Evolutionary conservation across 2,888 invertebrate genomes (phyloP).

Genomic region (Lepidochrysops patricia): DNA sequence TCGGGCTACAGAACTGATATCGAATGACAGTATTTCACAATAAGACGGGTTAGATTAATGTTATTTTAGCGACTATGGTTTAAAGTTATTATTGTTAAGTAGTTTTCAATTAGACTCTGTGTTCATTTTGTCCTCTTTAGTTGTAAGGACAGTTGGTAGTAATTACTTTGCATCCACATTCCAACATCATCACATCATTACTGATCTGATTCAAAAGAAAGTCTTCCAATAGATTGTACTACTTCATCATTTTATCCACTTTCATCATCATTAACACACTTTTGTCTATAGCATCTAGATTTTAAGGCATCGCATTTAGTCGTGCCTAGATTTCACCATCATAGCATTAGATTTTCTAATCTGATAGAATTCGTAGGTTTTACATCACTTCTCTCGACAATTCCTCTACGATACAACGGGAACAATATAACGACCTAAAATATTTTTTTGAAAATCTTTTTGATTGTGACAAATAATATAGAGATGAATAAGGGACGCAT

Average conservation of each 20-base stretch:
- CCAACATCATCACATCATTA: slow-evolving; percentile 35
- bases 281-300: not conserved
- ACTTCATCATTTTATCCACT: slow-evolving; percentile 24
- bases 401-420: slow-evolving; percentile 37
- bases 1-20: slow-evolving; percentile 33
- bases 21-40: slow-evolving; percentile 53
- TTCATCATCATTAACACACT: not conserved
- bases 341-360: not conserved
- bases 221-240: slow-evolving; percentile 71
- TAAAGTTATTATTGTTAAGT: slow-evolving; percentile 25
- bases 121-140: slow-evolving; percentile 44
- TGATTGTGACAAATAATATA: slow-evolving; percentile 31
- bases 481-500: slow-evolving; percentile 26
- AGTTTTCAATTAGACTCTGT: slow-evolving; percentile 34
- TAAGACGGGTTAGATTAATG: slow-evolving; percentile 53
- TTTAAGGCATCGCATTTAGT: not conserved
- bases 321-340: not conserved
- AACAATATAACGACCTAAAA: slow-evolving; percentile 58
- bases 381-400: slow-evolving; percentile 16
- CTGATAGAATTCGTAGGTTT: not conserved
- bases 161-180: slow-evolving; percentile 38
- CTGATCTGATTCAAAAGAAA: slow-evolving; percentile 46
- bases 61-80: slow-evolving; percentile 47
- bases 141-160: slow-evolving; percentile 27
- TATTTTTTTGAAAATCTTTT: slow-evolving; percentile 55